A percentile compares a stretch with the other conserved stretches of the same genome.
phyloP scores from a whole-genome alignment of 2,113 vertebrate species.

The Aspiorhynchus laticeps region DNA sequence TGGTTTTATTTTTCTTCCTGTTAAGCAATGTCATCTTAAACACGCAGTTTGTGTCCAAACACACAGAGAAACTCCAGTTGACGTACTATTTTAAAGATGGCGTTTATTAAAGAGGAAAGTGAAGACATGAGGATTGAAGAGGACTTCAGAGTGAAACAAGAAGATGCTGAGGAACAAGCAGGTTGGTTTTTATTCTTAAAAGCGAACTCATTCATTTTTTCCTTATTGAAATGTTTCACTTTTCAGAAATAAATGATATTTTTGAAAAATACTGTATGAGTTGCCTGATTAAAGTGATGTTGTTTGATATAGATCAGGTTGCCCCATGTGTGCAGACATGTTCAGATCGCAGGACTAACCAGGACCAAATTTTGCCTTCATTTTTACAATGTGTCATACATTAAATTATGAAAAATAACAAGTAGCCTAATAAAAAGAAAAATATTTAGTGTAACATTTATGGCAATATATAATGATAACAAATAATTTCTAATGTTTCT shows the following conservation, averaged over 20 bases:
- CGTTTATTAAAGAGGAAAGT: neutral
- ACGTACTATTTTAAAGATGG: neutral
- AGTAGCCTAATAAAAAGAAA: too few species aligned
- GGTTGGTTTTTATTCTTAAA: neutral
- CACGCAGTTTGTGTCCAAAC: neutral
- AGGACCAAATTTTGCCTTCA: too few species aligned
- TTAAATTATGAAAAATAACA: too few species aligned
- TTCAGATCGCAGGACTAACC: neutral
- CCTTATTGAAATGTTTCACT: neutral
- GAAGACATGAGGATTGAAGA: neutral
- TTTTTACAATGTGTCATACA: too few species aligned
- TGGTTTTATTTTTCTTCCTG: neutral
- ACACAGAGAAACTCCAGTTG: neutral
- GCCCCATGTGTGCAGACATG: neutral
- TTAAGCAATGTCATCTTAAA: neutral
- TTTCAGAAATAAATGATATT: too few species aligned
- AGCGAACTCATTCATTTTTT: neutral
- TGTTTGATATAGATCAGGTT: neutral
- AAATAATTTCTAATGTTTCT: too few species aligned
- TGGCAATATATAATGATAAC: too few species aligned
- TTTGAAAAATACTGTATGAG: neutral
- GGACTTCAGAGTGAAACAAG: neutral
- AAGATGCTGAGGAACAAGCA: neutral
- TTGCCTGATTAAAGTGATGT: neutral
- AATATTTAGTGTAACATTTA: too few species aligned